A percentile compares a stretch with the other conserved stretches of the same genome.
phyloP scores from a whole-genome alignment of 2,888 invertebrate species.

The Calliphora vomitoria region DNA sequence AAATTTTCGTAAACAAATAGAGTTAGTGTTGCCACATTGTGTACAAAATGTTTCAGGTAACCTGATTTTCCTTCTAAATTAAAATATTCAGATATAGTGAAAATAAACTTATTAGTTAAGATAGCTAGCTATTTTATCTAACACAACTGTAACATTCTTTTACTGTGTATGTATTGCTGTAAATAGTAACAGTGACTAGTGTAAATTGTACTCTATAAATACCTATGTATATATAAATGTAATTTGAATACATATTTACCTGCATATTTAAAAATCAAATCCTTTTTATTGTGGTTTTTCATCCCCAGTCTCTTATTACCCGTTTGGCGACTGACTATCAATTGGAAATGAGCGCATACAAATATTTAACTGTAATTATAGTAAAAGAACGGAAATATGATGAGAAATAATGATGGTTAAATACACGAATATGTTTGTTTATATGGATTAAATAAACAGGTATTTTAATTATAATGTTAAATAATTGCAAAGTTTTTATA shows the following conservation, averaged over 20 bases:
- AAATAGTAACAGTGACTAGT: neutral
- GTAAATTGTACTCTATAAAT: neutral
- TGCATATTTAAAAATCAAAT: constrained; percentile 84
- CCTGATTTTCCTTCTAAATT: no score
- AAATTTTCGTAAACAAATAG: no score
- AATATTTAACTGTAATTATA: constrained; percentile 72
- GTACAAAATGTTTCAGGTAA: no score
- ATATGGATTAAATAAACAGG: constrained; percentile 38
- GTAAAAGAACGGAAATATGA: neutral
- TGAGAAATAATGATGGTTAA: constrained; percentile 19
- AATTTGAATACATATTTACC: constrained; percentile 77
- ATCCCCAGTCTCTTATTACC: constrained; percentile 83
- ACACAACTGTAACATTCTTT: no score
- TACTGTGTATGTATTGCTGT: neutral
- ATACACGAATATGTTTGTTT: neutral
- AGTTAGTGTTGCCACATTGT: no score
- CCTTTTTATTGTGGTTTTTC: constrained; percentile 83
- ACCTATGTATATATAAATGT: neutral
- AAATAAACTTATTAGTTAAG: no score
- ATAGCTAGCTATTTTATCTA: no score
- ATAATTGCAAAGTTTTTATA: neutral
- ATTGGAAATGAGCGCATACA: constrained; percentile 80
- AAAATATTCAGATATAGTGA: no score
- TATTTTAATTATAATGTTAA: constrained; percentile 36
- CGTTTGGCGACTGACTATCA: constrained; percentile 80